These are phyloP conservation scores for Caenorhabditis parvicauda DNA, from an alignment of 2,888 invertebrate genomes.

Conservation along the genomic window DNA sequence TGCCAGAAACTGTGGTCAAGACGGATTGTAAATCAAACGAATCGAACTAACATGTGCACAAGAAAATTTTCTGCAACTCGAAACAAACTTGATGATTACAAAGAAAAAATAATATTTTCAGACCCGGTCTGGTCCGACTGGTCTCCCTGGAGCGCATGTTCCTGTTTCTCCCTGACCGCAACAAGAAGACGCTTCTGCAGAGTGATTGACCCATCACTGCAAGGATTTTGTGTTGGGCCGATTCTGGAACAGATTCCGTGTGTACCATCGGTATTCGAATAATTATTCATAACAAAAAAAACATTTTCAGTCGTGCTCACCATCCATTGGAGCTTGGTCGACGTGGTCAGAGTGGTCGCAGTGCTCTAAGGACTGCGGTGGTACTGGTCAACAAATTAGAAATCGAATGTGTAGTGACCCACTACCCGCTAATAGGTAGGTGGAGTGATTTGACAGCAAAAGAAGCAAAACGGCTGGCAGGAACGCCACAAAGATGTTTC, in stretches of 20 bases:
- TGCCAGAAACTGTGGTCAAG: too few species aligned
- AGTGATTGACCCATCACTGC: slow-evolving; percentile 51
- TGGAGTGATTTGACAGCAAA: too few species aligned
- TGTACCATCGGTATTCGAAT: slow-evolving; percentile 26
- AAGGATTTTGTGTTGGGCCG: slow-evolving; percentile 58
- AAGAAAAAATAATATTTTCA: slow-evolving; percentile 7
- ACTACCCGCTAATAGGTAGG: slow-evolving; percentile 51
- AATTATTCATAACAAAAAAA: background rate
- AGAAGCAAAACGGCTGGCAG: too few species aligned
- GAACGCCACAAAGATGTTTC: too few species aligned
- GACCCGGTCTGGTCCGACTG: slow-evolving; percentile 57
- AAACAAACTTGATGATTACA: slow-evolving; percentile 5
- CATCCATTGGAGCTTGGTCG: slow-evolving; percentile 54
- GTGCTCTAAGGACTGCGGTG: slow-evolving; percentile 56
- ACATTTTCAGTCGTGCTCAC: slow-evolving; percentile 27
- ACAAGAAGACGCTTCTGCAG: slow-evolving; percentile 58
- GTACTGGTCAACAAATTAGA: slow-evolving; percentile 57
- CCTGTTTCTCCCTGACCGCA: slow-evolving; percentile 57
- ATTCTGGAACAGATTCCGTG: slow-evolving; percentile 55
- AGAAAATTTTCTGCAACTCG: background rate
- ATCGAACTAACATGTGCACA: background rate
- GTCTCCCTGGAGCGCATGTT: slow-evolving; percentile 56
- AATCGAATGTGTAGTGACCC: slow-evolving; percentile 62
- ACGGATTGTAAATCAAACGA: slow-evolving; percentile 42
- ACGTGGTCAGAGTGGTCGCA: slow-evolving; percentile 55